phyloP scores from a whole-genome alignment of 1,140 invertebrate genomes.

The Yoshiicerus persimilis region DNA sequence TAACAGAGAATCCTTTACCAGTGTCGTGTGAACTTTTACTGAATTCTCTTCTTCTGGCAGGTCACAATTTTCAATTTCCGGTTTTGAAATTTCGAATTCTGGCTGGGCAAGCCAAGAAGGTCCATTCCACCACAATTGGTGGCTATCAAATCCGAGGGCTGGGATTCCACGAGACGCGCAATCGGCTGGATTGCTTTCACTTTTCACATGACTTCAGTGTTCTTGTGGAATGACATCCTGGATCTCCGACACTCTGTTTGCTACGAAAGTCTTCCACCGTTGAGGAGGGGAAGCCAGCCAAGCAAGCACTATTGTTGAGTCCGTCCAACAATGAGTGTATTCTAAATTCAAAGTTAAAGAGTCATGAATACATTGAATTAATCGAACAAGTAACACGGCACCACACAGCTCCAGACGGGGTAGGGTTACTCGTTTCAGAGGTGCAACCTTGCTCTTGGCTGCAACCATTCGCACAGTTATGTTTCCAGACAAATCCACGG shows the following conservation, averaged over 20 bases:
- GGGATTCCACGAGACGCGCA: conserved; percentile 54
- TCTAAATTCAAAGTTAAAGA: background rate
- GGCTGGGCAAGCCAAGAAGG: conserved; percentile 46
- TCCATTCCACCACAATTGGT: conserved; percentile 54
- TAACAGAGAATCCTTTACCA: background rate
- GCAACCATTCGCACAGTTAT: background rate
- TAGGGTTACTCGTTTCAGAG: background rate
- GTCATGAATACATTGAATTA: background rate
- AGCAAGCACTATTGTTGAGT: conserved; percentile 52
- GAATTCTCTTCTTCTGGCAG: background rate
- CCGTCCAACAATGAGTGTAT: conserved; percentile 49
- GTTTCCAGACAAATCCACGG: background rate
- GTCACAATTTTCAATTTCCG: no score
- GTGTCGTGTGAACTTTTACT: background rate
- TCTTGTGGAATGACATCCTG: conserved; percentile 41
- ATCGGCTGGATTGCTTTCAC: conserved; percentile 55
- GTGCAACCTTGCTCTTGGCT: background rate
- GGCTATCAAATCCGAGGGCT: conserved; percentile 46
- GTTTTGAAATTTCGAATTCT: background rate
- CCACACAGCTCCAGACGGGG: background rate
- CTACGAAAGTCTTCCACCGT: conserved; percentile 55
- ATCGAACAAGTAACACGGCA: background rate
- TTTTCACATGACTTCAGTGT: conserved; percentile 51
- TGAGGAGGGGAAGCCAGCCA: conserved; percentile 51
- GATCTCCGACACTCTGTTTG: conserved; percentile 54